Evolutionary conservation across 2,888 invertebrate species (phyloP), one percentile per base, ranked within the genome.

Genomic region (Gortyna flavago): DNA sequence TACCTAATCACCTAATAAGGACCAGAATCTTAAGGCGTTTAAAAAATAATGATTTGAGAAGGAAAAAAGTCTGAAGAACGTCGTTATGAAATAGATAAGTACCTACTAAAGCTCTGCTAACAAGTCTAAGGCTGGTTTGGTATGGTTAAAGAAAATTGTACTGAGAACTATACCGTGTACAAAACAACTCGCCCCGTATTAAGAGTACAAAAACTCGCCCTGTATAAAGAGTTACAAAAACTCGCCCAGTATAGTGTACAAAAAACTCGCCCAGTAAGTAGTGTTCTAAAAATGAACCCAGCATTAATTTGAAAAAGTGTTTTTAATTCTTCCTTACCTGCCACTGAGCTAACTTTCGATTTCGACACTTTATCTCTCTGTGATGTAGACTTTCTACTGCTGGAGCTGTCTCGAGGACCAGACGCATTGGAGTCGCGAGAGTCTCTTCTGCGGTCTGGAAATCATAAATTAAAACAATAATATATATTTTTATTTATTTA

Each of bases 371-470:
- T 96, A 6, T 96, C 96, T 75, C 93, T 93, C 72, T 95, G 95
- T 29, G 95, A 93, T 18, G 92, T 92, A 7, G 96, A 95, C 84
- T 96, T 96, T 79, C 95, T 92, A 77, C 93, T 93, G n/a, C 90
- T 91, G 0, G 95, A 93, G 75, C 92, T 89, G 21, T 96, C 96
- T 41, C 95, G 92, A 2, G 96, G 95, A 0, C 96, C 96, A 0
- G 96, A 96, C 1, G 97, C 96, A 81, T 97, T 97, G 0, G 97
- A 97, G 85, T 97, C 97, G 25, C 97, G 91, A 0, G 97, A 97
- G 85, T 97, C 97, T 80, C 97, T 90, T 86, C 97, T 91, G 4
- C 95, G 93, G 85, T 97, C 97, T 95, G 79, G 3, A 76, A 78
- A 81, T 66, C 25, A 72, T 2, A 54, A 79, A 70, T n/a, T 21